These are phyloP conservation scores for Ceratosolen fusciceps DNA, from an alignment of 1,140 invertebrate genomes.

Conservation along the genomic window DNA sequence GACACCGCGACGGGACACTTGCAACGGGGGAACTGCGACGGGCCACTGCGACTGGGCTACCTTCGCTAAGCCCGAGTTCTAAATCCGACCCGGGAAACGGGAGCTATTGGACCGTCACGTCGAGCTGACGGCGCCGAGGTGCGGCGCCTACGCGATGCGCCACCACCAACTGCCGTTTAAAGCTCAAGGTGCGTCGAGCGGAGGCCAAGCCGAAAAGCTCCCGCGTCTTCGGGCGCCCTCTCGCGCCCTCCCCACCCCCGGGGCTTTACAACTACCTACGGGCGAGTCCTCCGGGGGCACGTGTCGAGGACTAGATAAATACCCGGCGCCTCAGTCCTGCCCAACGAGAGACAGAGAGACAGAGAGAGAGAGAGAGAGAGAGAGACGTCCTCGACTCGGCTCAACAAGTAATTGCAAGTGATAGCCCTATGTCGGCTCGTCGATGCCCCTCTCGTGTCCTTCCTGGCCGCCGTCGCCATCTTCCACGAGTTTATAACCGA, in stretches of 20 bases:
- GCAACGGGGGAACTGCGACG: not conserved
- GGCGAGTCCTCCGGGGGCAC: too few species aligned
- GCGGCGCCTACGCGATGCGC: constrained; percentile 24
- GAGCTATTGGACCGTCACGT: not conserved
- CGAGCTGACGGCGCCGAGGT: not conserved
- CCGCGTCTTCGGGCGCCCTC: not conserved
- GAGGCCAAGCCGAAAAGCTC: not conserved
- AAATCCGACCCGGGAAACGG: not conserved
- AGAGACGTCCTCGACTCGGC: too few species aligned
- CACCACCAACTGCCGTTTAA: constrained; percentile 12
- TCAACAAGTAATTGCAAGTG: too few species aligned
- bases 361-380: too few species aligned
- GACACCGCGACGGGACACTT: not conserved
- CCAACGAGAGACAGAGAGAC: too few species aligned
- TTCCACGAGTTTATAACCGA: too few species aligned
- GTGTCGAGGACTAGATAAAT: too few species aligned
- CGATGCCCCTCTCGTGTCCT: too few species aligned
- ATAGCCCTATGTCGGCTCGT: too few species aligned
- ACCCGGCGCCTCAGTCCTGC: too few species aligned
- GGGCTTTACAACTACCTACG: too few species aligned
- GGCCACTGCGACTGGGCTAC: not conserved
- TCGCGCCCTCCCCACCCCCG: not conserved
- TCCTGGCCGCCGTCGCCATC: too few species aligned
- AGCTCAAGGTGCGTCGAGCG: not conserved
- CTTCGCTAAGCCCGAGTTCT: not conserved